phyloP scores from a whole-genome alignment of 2,113 vertebrate species.

The Centropus unirufus region DNA sequence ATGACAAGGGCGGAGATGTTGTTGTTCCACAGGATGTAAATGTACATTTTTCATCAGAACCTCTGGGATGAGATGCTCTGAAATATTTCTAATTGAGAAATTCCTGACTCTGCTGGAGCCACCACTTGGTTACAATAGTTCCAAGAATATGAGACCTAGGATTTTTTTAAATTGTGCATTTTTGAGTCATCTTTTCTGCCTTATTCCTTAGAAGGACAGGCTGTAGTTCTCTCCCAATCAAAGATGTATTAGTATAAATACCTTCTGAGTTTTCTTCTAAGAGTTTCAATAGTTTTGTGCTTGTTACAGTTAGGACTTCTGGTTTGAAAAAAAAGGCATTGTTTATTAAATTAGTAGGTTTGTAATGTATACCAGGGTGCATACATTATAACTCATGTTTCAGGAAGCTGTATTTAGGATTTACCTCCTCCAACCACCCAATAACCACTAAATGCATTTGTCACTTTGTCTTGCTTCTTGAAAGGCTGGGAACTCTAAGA shows the following conservation, averaged over 20 bases:
- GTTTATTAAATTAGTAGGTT: neutral
- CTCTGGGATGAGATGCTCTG: neutral
- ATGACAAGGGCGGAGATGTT: neutral
- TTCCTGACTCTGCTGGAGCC: neutral
- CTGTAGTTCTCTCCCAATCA: neutral
- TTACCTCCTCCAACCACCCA: neutral
- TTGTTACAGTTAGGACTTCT: neutral
- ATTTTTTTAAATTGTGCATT: neutral
- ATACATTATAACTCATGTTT: neutral
- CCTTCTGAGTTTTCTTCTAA: neutral
- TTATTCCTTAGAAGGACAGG: neutral
- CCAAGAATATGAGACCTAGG: neutral
- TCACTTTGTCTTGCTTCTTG: constrained; percentile 3
- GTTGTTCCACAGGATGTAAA: neutral
- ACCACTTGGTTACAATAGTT: neutral
- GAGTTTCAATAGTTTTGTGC: neutral
- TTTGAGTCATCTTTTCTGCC: neutral
- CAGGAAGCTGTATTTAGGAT: neutral
- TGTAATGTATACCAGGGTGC: neutral
- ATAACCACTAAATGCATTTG: neutral
- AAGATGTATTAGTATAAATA: neutral
- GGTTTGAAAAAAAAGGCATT: neutral
- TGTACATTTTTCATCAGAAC: neutral
- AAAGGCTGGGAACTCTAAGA: neutral
- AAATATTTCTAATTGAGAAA: neutral